These are phyloP conservation scores for Psylliodes chrysocephalus DNA, from an alignment of 2,888 invertebrate species.

Conservation along the genomic window DNA sequence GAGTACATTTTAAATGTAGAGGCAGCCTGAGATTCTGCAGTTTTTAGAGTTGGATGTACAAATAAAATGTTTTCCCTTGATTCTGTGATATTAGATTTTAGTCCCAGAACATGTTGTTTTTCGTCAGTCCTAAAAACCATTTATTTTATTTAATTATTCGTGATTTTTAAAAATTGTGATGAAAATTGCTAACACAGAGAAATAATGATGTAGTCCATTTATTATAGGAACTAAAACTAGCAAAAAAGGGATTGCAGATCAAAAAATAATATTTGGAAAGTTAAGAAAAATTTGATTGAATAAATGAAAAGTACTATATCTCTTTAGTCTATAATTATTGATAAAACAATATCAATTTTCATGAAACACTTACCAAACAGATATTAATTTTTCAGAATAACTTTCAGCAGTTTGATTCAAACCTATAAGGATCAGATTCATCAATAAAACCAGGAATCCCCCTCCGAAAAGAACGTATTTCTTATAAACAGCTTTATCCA, in stretches of 20 bases:
- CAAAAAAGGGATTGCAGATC: too few species aligned
- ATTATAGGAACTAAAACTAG: too few species aligned
- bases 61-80: neutral
- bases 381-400: slow-evolving; percentile 50
- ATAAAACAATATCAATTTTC: neutral
- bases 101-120: slow-evolving; percentile 43
- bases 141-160: too few species aligned
- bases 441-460: slow-evolving; percentile 44
- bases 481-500: slow-evolving; percentile 49
- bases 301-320: too few species aligned
- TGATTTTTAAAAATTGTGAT: too few species aligned
- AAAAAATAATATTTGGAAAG: too few species aligned
- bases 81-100: slow-evolving; percentile 22
- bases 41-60: slow-evolving; percentile 23
- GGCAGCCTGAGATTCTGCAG: slow-evolving; percentile 29
- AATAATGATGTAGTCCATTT: too few species aligned
- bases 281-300: too few species aligned
- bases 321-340: neutral
- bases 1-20: slow-evolving; percentile 45
- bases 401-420: slow-evolving; percentile 48
- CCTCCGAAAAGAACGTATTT: slow-evolving; percentile 53
- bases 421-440: slow-evolving; percentile 42
- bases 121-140: slow-evolving; percentile 46
- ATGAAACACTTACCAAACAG: slow-evolving; percentile 48
- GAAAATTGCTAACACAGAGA: too few species aligned